phyloP scores from a whole-genome alignment of 2,797 vertebrate genomes.

The Alectoris magna region DNA sequence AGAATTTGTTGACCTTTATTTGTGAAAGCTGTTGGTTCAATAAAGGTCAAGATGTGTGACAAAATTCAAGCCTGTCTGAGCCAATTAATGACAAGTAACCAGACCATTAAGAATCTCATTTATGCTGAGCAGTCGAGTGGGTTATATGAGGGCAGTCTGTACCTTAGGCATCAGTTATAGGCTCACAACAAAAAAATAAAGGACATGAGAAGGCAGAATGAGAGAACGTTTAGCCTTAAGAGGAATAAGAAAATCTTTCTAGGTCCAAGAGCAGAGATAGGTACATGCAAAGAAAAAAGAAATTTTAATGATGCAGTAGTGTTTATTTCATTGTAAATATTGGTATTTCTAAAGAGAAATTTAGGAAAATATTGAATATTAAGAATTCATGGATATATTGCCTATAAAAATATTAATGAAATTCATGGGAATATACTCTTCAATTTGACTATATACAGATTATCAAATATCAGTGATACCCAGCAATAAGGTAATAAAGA shows the following conservation, averaged over 20 bases:
- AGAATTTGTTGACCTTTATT: conserved; percentile 63
- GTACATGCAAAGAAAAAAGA: neutral
- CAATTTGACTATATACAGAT: neutral
- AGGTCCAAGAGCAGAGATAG: neutral
- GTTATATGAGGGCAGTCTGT: conserved; percentile 43
- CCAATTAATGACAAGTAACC: conserved; percentile 72
- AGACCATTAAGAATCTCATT: conserved; percentile 60
- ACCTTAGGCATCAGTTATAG: neutral
- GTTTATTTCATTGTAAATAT: neutral
- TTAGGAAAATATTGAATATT: neutral
- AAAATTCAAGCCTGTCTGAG: conserved; percentile 69
- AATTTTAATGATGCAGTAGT: neutral
- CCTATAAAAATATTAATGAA: neutral
- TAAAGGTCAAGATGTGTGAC: conserved; percentile 71
- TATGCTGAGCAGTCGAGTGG: conserved; percentile 61
- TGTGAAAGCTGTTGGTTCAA: conserved; percentile 62
- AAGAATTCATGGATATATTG: neutral
- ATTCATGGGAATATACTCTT: neutral
- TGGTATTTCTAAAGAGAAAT: neutral
- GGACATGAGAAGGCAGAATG: neutral
- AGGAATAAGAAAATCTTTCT: neutral
- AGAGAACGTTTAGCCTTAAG: neutral
- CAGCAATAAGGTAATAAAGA: neutral
- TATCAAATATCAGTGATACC: neutral
- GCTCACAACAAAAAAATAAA: conserved; percentile 34